Evolutionary conservation across 2,888 invertebrate genomes (phyloP), one percentile per base, ranked within the genome.

Genomic region (Hemicrepidius hirtus): DNA sequence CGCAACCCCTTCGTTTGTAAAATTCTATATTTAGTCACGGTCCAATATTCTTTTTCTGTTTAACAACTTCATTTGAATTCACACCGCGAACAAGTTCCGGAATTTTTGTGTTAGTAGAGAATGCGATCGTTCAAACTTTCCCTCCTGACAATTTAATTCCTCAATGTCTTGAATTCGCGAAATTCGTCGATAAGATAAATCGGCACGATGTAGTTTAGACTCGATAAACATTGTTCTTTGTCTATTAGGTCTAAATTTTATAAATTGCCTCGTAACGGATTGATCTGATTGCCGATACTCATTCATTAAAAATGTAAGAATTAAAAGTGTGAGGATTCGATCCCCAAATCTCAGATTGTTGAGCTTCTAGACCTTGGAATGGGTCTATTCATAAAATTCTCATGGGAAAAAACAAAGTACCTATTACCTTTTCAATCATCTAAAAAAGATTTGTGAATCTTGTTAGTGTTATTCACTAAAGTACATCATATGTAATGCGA

Each of bases 51-150:
- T 5, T 32, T 32, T 40, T 13, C 40, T 5, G 13, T 13, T 40
- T 40, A 32, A 5, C 32, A 40, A 40, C 40, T 49, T 49, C 9
- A 49, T 49, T 12, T 49, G 49, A 21, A 49, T 49, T 49, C 49
- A 21, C 20, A 20, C 21, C 49, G 20, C 49, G 49, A 49, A 21
- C 49, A 49, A 49, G 49, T 49, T 21, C 21, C 21, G 49, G 49
- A 49, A 49, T 49, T 49, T 49, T 49, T 49, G 49, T 49, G 49
- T 49, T 49, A 49, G 49, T 49, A 49, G 49, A 49, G 49, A 49
- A 49, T 49, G 49, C 49, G 49, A 49, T 49, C 49, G 49, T 49
- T 49, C 49, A 49, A 49, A 49, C 49, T 49, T 49, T 49, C 20
- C 49, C 20, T 21, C 46, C 46, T 46, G 46, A 46, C 49, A 49